Conservation (phyloP, 2,888 invertebrate species). For the Teleiodes luculella region DNA sequence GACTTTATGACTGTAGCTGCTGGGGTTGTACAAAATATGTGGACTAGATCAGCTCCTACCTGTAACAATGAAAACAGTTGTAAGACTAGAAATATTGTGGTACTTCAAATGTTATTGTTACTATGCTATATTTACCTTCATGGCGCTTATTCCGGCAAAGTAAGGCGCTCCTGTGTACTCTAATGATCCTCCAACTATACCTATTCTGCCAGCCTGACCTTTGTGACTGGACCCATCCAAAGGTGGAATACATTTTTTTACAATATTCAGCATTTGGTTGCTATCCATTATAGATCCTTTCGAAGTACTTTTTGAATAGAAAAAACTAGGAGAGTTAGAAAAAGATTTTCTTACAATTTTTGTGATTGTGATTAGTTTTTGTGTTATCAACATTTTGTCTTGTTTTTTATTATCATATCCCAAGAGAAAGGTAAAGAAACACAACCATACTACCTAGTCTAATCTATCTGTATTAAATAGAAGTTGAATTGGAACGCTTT, state of each 20-base stretch:
- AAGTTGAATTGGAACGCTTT: too few relatives aligned
- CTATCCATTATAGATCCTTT: constrained; percentile 33
- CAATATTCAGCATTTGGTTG: constrained; percentile 35
- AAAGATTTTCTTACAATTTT: neutral
- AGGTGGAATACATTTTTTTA: constrained; percentile 77
- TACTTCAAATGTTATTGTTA: too few relatives aligned
- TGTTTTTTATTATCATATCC: too few relatives aligned
- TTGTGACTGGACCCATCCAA: constrained; percentile 85
- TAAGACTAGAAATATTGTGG: too few relatives aligned
- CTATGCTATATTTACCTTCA: constrained; percentile 74
- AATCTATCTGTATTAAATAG: too few relatives aligned
- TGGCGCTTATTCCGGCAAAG: constrained; percentile 93
- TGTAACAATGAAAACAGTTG: too few relatives aligned
- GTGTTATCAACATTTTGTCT: neutral
- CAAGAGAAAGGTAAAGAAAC: too few relatives aligned
- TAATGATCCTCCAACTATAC: constrained; percentile 94
- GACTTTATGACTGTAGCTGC: constrained; percentile 95
- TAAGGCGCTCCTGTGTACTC: constrained; percentile 99
- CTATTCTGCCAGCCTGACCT: constrained; percentile 94
- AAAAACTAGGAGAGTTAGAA: neutral
- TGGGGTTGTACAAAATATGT: constrained; percentile 92
- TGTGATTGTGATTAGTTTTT: constrained; percentile 1
- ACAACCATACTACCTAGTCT: too few relatives aligned
- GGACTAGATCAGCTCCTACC: constrained; percentile 94
- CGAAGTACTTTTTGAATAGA: neutral